Conservation (phyloP, 2,113 vertebrate genomes). For the Hippoglossus stenolepis region DNA sequence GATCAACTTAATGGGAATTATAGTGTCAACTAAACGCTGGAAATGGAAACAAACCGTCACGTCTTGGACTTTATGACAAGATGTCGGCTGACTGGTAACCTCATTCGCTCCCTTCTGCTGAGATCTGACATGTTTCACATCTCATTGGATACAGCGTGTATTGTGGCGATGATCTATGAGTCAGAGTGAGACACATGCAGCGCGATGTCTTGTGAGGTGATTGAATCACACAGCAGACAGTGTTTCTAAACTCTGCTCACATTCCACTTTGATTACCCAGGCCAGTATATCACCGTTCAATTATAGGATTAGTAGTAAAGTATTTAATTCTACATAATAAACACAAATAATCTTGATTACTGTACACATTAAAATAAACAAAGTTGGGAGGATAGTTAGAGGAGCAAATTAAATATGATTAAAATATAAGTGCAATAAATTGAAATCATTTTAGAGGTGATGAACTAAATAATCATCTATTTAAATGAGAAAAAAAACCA, state of each 20-base stretch:
- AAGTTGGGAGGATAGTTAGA: constrained; percentile 18
- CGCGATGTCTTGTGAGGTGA: background rate
- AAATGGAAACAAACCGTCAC: background rate
- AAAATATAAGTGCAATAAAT: background rate
- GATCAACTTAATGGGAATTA: background rate
- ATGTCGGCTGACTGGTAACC: constrained; percentile 5
- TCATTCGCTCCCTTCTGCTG: constrained; percentile 7
- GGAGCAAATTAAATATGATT: constrained; percentile 2
- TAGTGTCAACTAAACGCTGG: background rate
- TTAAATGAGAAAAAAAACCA: background rate
- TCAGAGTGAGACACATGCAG: constrained; percentile 2
- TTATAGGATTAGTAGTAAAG: constrained; percentile 14
- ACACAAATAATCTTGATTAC: constrained; percentile 14
- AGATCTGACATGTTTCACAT: constrained; percentile 2
- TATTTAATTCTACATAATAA: constrained; percentile 16
- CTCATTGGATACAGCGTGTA: constrained; percentile 1
- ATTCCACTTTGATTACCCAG: background rate
- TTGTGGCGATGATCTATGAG: constrained; percentile 3
- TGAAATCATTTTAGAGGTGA: constrained; percentile 25
- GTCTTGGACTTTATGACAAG: background rate
- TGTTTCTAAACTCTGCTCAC: constrained; percentile 7
- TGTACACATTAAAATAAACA: constrained; percentile 23
- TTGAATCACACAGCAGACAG: constrained; percentile 4
- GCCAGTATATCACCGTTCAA: constrained; percentile 3
- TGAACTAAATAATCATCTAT: constrained; percentile 23